Conservation (phyloP, 2,113 vertebrate species). For the Arothron firmamentum region DNA sequence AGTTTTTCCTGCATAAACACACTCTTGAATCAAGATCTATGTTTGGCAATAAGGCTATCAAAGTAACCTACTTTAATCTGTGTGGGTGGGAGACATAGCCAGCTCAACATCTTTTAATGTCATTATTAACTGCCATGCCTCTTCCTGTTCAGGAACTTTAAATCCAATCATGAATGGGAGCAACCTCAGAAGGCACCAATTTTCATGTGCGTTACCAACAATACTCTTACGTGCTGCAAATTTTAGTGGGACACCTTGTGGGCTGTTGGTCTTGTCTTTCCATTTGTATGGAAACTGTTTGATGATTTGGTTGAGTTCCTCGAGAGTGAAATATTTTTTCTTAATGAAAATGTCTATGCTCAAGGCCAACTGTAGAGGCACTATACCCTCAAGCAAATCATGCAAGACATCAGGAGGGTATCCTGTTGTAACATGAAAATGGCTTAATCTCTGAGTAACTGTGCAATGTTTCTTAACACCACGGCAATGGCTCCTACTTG, state of each 20-base stretch:
- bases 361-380: slow-evolving; percentile 1
- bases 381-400: slow-evolving; percentile 10
- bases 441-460: background rate
- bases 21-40: too few species aligned
- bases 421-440: background rate
- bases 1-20: too few species aligned
- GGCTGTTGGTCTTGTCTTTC: slow-evolving; percentile 3
- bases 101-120: too few species aligned
- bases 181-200: slow-evolving; percentile 11
- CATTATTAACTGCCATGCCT: too few species aligned
- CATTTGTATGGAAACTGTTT: too few species aligned
- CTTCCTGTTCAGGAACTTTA: too few species aligned
- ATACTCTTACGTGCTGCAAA: background rate
- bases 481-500: too few species aligned
- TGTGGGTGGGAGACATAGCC: too few species aligned
- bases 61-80: too few species aligned
- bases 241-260: slow-evolving; percentile 8
- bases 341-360: background rate
- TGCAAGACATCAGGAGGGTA: slow-evolving; percentile 13
- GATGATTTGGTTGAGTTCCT: too few species aligned
- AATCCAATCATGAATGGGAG: slow-evolving; percentile 12
- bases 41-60: too few species aligned
- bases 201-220: slow-evolving; percentile 14
- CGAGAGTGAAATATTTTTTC: too few species aligned
- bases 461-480: background rate